Conservation (phyloP, 1,140 invertebrate species). For the Campoletis sonorensis region DNA sequence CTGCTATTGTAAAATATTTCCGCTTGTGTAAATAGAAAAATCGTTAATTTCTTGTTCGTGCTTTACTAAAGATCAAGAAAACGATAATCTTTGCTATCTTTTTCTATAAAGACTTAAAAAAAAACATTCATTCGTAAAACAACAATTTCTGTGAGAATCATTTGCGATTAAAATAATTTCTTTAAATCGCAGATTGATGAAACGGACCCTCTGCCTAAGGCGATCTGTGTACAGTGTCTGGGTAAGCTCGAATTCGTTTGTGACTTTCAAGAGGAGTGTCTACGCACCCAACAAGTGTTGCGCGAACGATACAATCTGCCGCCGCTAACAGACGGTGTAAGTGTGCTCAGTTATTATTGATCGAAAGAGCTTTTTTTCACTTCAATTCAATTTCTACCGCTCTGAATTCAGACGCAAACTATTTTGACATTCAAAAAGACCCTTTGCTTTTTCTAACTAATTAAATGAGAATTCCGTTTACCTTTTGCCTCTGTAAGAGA, state of each 20-base stretch:
- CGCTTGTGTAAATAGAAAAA: no score
- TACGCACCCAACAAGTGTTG: slow-evolving; percentile 73
- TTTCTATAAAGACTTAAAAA: no score
- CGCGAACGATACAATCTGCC: slow-evolving; percentile 72
- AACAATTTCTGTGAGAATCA: neutral
- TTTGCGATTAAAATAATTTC: slow-evolving; percentile 41
- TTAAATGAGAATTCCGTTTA: slow-evolving; percentile 8
- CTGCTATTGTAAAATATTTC: no score
- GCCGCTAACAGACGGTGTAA: slow-evolving; percentile 71
- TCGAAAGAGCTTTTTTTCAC: slow-evolving; percentile 53
- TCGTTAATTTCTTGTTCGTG: no score
- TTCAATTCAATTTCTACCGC: slow-evolving; percentile 62
- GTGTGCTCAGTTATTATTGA: slow-evolving; percentile 53
- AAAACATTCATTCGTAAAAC: neutral
- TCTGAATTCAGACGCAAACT: slow-evolving; percentile 44
- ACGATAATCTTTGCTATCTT: neutral
- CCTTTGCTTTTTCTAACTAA: slow-evolving; percentile 11
- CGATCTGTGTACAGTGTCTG: slow-evolving; percentile 75
- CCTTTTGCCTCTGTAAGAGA: neutral
- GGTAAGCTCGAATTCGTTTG: slow-evolving; percentile 76
- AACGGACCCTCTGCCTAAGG: slow-evolving; percentile 74
- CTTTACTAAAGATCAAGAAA: neutral
- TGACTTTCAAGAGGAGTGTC: slow-evolving; percentile 76
- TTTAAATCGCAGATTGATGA: slow-evolving; percentile 75
- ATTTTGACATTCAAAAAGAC: neutral